Base-by-base conservation (phyloP, 2,797 vertebrate genomes). In the Typhlichthys subterraneus region DNA sequence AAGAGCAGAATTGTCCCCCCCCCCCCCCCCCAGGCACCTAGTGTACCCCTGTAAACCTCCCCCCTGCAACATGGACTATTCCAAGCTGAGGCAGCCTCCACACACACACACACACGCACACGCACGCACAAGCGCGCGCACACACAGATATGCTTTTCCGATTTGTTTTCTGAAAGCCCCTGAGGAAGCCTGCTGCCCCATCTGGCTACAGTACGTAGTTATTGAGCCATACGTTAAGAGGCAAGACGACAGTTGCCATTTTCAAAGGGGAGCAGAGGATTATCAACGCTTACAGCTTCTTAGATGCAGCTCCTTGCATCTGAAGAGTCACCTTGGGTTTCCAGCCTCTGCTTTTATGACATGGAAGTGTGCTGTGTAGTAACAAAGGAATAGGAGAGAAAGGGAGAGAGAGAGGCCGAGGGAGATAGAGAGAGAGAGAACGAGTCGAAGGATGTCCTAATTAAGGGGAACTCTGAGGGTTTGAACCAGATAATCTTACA, bases 401-500 rank as follows among this genome's bases (percentile, higher is more conserved):
- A 65, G 38, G 13, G 42, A 47, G 19, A 46, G 56, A 47, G 64
- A 45, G 55, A 19, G 75, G 57, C 69, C 70, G 80, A 63, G 11
- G 19, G 46, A 49, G 38, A 14, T 13, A 14, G 42, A 59, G 56
- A 49, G 17, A 17, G 74, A 15, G 45, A 49, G 67, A 49, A 66
- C 50, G 73, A 48, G 64, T 80, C 67, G 69, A 84, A 90, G 87
- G 81, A 91, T 92, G 92, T 90, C 92, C 92, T 91, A 92, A 92
- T 93, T 93, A 92, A 88, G 82, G 85, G 81, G 85, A 90, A 90
- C 91, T 90, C 88, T 66, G 86, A 91, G 91, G 89, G 90, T 89
- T 88, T 92, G 91, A 90, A 91, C 90, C 87, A 92, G 91, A 93
- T 92, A 90, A 89, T 89, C 88, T 90, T 91, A 91, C 85, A 84